Conservation (phyloP, 2,888 invertebrate genomes). For the Odontomyia ornata region DNA sequence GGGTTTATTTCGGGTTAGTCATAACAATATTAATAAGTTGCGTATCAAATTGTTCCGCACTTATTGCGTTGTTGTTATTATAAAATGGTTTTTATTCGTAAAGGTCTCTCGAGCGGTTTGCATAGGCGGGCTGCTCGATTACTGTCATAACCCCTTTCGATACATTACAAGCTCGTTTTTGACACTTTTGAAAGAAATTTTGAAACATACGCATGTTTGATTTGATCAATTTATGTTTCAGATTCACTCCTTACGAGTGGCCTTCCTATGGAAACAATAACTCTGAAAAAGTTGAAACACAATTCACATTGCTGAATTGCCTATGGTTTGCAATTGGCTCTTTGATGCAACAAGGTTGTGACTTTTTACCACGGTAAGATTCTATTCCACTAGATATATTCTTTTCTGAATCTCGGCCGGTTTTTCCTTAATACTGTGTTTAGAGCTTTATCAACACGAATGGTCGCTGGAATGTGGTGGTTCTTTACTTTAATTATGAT, state of each 20-base stretch:
- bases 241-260: conserved; percentile 97
- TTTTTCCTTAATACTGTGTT: conserved; percentile 5
- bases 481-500: conserved; percentile 96
- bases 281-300: conserved; percentile 86
- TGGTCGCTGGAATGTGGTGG: conserved; percentile 87
- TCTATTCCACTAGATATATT: background rate
- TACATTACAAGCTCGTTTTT: no score
- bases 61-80: no score
- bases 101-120: no score
- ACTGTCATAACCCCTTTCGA: no score
- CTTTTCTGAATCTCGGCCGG: background rate
- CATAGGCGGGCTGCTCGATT: no score
- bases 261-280: conserved; percentile 88
- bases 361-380: conserved; percentile 91
- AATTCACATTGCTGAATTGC: conserved; percentile 91
- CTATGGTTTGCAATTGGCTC: conserved; percentile 98
- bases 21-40: no score
- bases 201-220: no score
- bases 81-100: no score
- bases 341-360: conserved; percentile 95
- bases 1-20: no score
- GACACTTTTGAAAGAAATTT: no score
- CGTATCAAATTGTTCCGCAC: no score
- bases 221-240: no score
- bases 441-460: conserved; percentile 63